These are phyloP conservation scores for Psylliodes chrysocephalus DNA, from an alignment of 2,888 invertebrate genomes.

Conservation along the genomic window DNA sequence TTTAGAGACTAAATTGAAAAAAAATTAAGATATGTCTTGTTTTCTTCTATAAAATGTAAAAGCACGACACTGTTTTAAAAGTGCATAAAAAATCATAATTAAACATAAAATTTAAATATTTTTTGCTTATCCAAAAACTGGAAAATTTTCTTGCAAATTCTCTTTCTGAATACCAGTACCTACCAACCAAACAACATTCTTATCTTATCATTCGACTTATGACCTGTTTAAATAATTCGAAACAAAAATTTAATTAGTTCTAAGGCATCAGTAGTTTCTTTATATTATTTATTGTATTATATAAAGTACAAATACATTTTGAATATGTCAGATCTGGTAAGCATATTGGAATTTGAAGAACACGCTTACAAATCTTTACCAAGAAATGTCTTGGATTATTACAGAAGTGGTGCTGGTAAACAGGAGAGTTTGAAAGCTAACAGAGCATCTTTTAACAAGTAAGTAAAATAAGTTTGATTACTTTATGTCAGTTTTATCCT, in stretches of 20 bases:
- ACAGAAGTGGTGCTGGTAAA: conserved; percentile 85
- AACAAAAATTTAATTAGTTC: background rate
- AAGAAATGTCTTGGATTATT: conserved; percentile 82
- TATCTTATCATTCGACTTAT: conserved; percentile 2
- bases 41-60: no score
- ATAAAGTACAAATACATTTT: no score
- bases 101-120: no score
- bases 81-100: no score
- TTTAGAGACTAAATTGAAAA: no score
- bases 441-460: conserved; percentile 80
- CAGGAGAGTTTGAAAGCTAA: conserved; percentile 80
- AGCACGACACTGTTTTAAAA: no score
- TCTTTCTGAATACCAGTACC: background rate
- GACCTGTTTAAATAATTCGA: background rate
- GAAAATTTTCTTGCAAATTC: background rate
- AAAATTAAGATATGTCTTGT: no score
- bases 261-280: no score
- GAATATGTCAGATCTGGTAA: conserved; percentile 57
- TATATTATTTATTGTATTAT: no score
- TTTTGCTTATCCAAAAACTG: background rate
- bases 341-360: conserved; percentile 81
- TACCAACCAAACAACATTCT: background rate
- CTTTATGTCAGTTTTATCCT: no score
- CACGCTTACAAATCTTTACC: conserved; percentile 74
- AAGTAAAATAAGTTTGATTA: conserved; percentile 53